These are phyloP conservation scores for Drosophila falleni DNA, from an alignment of 2,888 invertebrate species.

Conservation along the genomic window DNA sequence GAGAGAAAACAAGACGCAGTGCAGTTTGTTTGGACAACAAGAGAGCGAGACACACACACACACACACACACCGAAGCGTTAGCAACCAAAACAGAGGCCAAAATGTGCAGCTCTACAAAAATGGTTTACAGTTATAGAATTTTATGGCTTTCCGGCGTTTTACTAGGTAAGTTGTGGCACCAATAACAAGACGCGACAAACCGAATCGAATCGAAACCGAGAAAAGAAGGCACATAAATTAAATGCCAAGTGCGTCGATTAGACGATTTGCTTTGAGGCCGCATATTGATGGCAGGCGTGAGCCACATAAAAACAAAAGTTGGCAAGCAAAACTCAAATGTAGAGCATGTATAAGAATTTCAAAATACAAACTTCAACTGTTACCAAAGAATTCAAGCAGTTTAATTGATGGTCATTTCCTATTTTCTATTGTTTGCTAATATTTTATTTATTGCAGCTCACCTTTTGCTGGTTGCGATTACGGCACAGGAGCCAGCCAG, in stretches of 20 bases:
- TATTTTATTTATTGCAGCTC: conserved; percentile 64
- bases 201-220: conserved; percentile 1
- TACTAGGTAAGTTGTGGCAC: conserved; percentile 82
- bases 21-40: conserved; percentile 44
- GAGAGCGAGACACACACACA: conserved; percentile 27
- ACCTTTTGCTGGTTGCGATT: conserved; percentile 79
- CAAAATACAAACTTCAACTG: neutral
- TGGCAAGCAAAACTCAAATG: conserved; percentile 14
- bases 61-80: conserved; percentile 12
- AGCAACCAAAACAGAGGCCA: conserved; percentile 56
- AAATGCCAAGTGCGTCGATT: conserved; percentile 77
- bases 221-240: conserved; percentile 51
- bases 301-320: conserved; percentile 58
- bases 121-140: conserved; percentile 85
- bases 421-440: neutral
- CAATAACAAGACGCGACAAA: conserved; percentile 44
- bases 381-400: neutral
- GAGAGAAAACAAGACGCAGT: conserved; percentile 28
- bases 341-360: conserved; percentile 16
- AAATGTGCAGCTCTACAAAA: conserved; percentile 81
- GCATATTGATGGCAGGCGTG: conserved; percentile 59
- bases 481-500: conserved; percentile 84
- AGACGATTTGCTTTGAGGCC: conserved; percentile 56
- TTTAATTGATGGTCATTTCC: neutral
- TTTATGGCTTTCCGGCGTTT: conserved; percentile 84